Evolutionary conservation across 2,888 invertebrate genomes (phyloP).

Genomic region (Pachliopta kotzebuea): DNA sequence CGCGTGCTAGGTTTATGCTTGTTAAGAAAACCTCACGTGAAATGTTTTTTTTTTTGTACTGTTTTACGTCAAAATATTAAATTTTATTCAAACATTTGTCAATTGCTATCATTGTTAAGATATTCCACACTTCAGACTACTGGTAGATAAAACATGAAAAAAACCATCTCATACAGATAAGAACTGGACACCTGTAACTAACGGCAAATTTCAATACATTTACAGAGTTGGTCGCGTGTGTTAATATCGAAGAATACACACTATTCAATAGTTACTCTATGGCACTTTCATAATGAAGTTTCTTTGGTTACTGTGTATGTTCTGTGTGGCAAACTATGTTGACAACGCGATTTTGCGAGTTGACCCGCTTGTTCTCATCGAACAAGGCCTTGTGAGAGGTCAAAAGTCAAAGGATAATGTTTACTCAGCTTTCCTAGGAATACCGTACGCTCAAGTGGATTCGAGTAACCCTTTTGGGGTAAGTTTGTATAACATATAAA

Average conservation of each 20-base stretch:
- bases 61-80: constrained; percentile 14
- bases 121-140: constrained; percentile 31
- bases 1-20: too few species aligned
- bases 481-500: constrained; percentile 40
- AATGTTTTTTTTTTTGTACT: background rate
- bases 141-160: constrained; percentile 36
- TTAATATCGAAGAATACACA: constrained; percentile 29
- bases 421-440: constrained; percentile 65
- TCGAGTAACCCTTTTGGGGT: constrained; percentile 67
- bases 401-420: constrained; percentile 58
- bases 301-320: constrained; percentile 36
- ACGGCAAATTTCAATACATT: background rate
- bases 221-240: constrained; percentile 9
- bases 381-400: constrained; percentile 66
- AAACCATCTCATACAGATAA: constrained; percentile 35
- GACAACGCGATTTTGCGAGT: constrained; percentile 49
- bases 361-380: constrained; percentile 63
- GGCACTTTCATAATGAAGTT: constrained; percentile 40
- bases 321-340: constrained; percentile 37
- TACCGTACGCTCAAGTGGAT: constrained; percentile 67
- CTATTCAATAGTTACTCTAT: constrained; percentile 36
- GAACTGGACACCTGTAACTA: constrained; percentile 3
- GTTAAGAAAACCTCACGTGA: too few species aligned
- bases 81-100: constrained; percentile 21
- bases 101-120: constrained; percentile 13